Evolutionary conservation across 2,797 vertebrate genomes (phyloP), one percentile per base, ranked within the genome.

Genomic region (Anas flavirostris): DNA sequence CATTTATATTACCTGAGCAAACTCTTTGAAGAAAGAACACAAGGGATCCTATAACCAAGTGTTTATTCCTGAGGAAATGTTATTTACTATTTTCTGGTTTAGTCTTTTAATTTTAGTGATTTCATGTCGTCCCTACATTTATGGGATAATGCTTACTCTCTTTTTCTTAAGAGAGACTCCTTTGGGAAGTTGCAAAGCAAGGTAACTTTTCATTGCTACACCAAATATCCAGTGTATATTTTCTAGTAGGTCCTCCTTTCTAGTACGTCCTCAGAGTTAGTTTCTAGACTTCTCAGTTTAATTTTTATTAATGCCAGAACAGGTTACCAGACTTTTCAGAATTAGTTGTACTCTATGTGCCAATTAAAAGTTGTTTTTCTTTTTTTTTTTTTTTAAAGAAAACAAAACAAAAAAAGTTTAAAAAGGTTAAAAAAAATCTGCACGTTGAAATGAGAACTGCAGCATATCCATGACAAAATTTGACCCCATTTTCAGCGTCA

Each of bases 281-380:
- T 79, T 93, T 95, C 77, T 90, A 83, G 94, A 78, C 22, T 58
- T 80, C 73, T 56, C n/a, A 43, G 29, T 93, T 91, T 91, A 44
- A 41, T 72, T 91, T 79, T 72, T 43, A 80, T 68, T 43, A 80
- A 68, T 81, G 37, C 39, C 82, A 91, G 92, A 91, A 79, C 21
- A 85, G 16, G 22, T 82, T 92, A 31, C 25, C 48, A 88, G 79
- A 39, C 16, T 67, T 93, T 63, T 46, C 72, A 74, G 29, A 59
- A 79, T 78, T 86, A 82, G 60, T 50, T 90, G 29, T 66, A 74
- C 18, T 33, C 48, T 59, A 68, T 21, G n/a, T 82, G n/a, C 35
- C 68, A 93, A 50, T 50, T 25, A 50, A 25, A 50, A 50, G 48
- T 25, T 46, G 46, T 22, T 46, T 21, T 46, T 46, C 19, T 46